A percentile compares a stretch with the other conserved stretches of the same genome.
These are phyloP conservation scores for Pipra filicauda DNA, from an alignment of 2,113 vertebrate genomes.

Conservation along the genomic window DNA sequence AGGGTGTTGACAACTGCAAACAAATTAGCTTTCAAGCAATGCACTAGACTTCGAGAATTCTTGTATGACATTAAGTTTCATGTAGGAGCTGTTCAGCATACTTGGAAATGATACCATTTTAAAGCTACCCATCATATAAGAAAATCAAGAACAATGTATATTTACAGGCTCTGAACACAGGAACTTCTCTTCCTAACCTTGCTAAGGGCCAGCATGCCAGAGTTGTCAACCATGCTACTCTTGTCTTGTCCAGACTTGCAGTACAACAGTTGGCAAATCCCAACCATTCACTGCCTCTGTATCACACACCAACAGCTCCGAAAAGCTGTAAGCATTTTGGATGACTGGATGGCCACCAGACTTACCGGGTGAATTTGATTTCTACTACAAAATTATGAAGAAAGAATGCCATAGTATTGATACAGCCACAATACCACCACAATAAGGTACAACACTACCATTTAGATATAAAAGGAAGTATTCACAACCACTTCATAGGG, in stretches of 20 bases:
- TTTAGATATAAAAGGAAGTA: neutral
- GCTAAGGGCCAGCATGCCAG: neutral
- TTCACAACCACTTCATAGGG: neutral
- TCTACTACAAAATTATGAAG: neutral
- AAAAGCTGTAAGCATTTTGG: neutral
- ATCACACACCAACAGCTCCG: neutral
- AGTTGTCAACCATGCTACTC: neutral
- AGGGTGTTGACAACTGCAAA: fast-evolving
- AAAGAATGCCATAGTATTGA: neutral
- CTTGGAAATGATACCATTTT: neutral
- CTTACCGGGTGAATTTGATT: neutral
- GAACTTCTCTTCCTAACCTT: neutral
- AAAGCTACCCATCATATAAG: neutral
- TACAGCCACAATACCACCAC: neutral
- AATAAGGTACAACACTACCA: neutral
- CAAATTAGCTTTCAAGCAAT: neutral
- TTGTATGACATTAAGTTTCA: neutral
- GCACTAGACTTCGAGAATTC: neutral
- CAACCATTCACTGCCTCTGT: neutral
- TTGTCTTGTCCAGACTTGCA: neutral
- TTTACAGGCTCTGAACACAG: neutral
- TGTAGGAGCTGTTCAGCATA: neutral
- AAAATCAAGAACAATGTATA: neutral
- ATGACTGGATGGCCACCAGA: neutral
- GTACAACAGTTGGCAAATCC: neutral